Conservation (phyloP, 2,888 invertebrate species). For the Caenorhabditis macrosperma region DNA sequence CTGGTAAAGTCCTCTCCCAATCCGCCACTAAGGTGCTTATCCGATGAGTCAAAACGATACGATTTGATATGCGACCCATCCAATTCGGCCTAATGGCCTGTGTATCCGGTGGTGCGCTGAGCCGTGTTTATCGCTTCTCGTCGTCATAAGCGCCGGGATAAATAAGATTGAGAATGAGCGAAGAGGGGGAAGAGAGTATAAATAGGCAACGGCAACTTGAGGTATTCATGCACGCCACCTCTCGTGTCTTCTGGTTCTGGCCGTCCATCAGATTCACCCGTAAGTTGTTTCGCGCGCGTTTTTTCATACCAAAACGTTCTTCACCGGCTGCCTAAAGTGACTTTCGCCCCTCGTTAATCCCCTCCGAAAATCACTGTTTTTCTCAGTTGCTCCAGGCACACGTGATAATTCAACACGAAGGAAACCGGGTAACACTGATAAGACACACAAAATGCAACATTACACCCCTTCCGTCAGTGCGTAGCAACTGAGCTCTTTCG, state of each 20-base stretch:
- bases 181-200: constrained; percentile 13
- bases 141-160: constrained; percentile 42
- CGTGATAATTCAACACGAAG: constrained; percentile 24
- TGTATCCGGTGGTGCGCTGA: constrained; percentile 16
- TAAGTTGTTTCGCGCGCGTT: constrained; percentile 18
- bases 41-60: not conserved
- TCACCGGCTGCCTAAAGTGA: not conserved
- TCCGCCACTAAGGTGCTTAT: too few species aligned
- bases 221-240: constrained; percentile 54
- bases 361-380: not conserved
- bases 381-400: constrained; percentile 1
- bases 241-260: constrained; percentile 49
- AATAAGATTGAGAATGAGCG: constrained; percentile 28
- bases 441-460: constrained; percentile 37
- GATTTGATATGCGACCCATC: not conserved
- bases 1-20: too few species aligned
- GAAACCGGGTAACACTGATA: constrained; percentile 23
- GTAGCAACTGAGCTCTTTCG: not conserved
- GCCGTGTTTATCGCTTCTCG: constrained; percentile 29
- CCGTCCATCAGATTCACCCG: not conserved
- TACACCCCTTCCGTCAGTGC: constrained; percentile 1
- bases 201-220: constrained; percentile 14
- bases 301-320: too few species aligned
- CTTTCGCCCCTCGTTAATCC: not conserved
- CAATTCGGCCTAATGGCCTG: constrained; percentile 41